Base-by-base conservation (phyloP, 2,888 invertebrate species). In the Drosophila trichaetosa region DNA sequence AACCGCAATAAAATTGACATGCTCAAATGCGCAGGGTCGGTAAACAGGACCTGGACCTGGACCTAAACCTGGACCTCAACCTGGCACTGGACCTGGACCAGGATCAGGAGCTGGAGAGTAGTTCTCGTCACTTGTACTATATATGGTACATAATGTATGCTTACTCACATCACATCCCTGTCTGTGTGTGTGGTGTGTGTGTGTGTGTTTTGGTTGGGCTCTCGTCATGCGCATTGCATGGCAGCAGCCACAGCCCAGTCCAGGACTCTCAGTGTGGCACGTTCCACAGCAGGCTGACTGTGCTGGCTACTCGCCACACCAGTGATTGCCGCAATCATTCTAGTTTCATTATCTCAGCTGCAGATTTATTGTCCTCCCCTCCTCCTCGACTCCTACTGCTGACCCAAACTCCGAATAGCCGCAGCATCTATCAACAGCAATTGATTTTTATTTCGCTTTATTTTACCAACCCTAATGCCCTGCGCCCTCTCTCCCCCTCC, bases 261-360 rank as follows among this genome's bases (percentile, higher is more conserved):
- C 31, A 48, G 29, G 5, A 36, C 49, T 21, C 42, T 21, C 49
- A 21, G 21, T 40, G 29, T 42, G 51, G 65, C 62, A 65, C 65
- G 56, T 58, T 31, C 66, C 51, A n/a, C 40, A 69, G 34, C 63
- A 42, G 56, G 40, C 53, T 16, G 53, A 3, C 34, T 53, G 2
- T 56, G 38, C 29, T 57, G 57, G 68, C 68, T 60, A 46, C 76
- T 80, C 60, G 87, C 92, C 91, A 87, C 91, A 92, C 87, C 90
- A 90, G 89, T 91, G 90, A 91, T 91, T 91, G 91, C 89, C 69
- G 90, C 91, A 91, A 92, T 91, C 91, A 91, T 91, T 91, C 88
- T 91, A 91, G 91, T 92, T 91, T 92, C 91, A 91, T 91, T 92
- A 91, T 77, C 86, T 86, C 68, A 62, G 81, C 89, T 79, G 64